phyloP scores from a whole-genome alignment of 2,113 vertebrate species.

The Pygoscelis antarcticus region DNA sequence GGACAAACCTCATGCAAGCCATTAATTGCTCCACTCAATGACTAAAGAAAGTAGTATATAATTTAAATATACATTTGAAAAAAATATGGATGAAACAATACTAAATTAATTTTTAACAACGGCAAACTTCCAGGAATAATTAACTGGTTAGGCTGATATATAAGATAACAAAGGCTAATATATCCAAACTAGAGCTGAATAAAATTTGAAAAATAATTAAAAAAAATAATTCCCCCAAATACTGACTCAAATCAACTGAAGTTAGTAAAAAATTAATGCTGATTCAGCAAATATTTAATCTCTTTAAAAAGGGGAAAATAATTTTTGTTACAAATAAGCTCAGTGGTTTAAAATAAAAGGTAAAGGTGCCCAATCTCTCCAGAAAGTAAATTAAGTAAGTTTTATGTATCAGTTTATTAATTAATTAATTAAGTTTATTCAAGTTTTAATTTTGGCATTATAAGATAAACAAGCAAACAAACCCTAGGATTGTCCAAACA shows the following conservation, averaged over 20 bases:
- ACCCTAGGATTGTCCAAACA: neutral
- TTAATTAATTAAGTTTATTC: neutral
- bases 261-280: neutral
- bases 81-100: neutral
- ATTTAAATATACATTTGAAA: neutral
- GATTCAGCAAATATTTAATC: neutral
- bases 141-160: neutral
- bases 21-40: neutral
- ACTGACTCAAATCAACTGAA: neutral
- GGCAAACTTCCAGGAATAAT: neutral
- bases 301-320: neutral
- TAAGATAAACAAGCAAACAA: neutral
- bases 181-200: neutral
- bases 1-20: neutral
- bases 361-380: neutral
- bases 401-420: neutral
- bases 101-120: conserved; percentile 6
- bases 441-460: neutral
- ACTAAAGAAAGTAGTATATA: neutral
- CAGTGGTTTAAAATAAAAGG: neutral
- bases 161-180: neutral
- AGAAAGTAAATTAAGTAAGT: neutral
- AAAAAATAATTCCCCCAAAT: neutral
- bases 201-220: neutral
- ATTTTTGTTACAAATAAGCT: neutral